Base-by-base conservation (phyloP, 1,140 invertebrate genomes). In the Agrypnia vestita region DNA sequence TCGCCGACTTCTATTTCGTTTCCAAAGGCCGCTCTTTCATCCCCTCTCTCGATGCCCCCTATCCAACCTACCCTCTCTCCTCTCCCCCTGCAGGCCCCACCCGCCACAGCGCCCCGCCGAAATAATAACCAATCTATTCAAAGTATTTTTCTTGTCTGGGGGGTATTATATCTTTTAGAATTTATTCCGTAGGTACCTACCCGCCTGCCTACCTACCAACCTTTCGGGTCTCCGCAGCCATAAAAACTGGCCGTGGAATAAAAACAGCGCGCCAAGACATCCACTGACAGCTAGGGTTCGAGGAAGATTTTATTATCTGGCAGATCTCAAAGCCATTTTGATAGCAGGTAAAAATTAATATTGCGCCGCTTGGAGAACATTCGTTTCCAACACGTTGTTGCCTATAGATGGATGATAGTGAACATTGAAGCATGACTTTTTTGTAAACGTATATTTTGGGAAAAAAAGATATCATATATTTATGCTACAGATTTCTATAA, bases 91-190 rank as follows among this genome's bases (percentile, higher is more conserved):
- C 49, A 21, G 17, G 10, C 49, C 25, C 71, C 19, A 8, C 71
- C 67, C 67, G 12, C 13, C 21, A 10, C 43, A 13, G 17, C 21
- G 59, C 35, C 75, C 43, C 61, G 47, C 61, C 59, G 61, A 67
- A 67, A 69, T 78, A 78, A 78, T 78, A 78, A 67, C 76, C 76
- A 78, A 78, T 78, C 76, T 78, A 78, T 78, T 78, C 61, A 69
- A 61, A 78, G 76, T 78, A 78, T 78, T 78, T 78, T 78, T 78
- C 64, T 53, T 43, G 62, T 73, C 69, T 73, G 69, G 69, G 69
- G 69, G 69, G 74, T 49, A 64, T 76, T 76, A 62, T 76, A 76
- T 64, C 59, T 76, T 76, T 76, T 47, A 76, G 74, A 62, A 76
- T 76, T 64, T 64, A 76, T 76, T 59, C 74, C 56, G 74, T 76